These are phyloP conservation scores for Tetragonisca angustula DNA, from an alignment of 2,888 invertebrate species.

Conservation along the genomic window DNA sequence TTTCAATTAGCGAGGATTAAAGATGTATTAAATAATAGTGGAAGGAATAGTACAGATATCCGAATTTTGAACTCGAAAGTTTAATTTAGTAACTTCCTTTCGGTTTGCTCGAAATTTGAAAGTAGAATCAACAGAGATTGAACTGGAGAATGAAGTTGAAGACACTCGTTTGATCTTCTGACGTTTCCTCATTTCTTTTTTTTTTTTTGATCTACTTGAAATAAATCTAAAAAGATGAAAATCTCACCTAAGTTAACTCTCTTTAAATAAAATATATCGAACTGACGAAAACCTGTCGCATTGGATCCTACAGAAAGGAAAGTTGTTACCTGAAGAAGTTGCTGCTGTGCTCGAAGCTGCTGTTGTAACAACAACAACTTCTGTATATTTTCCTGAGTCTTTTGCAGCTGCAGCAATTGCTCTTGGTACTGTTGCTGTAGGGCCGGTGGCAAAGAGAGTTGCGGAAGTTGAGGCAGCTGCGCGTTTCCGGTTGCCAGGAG, in stretches of 20 bases:
- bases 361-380: slow-evolving; percentile 79
- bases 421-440: slow-evolving; percentile 82
- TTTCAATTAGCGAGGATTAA: neutral
- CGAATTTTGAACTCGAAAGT: too few relatives aligned
- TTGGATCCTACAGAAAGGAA: neutral
- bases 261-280: too few relatives aligned
- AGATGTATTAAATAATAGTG: too few relatives aligned
- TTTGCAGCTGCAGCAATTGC: slow-evolving; percentile 81
- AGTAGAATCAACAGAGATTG: neutral
- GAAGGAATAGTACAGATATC: too few relatives aligned
- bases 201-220: too few relatives aligned
- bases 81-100: too few relatives aligned
- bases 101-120: neutral
- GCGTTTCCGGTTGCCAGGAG: slow-evolving; percentile 20
- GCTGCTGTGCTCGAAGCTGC: slow-evolving; percentile 80
- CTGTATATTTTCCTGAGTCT: slow-evolving; percentile 82
- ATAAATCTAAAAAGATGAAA: too few relatives aligned
- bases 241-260: too few relatives aligned
- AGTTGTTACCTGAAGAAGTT: slow-evolving; percentile 77
- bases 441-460: slow-evolving; percentile 77
- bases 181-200: too few relatives aligned
- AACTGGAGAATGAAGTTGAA: too few relatives aligned
- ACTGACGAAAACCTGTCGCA: neutral
- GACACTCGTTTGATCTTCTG: too few relatives aligned
- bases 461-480: slow-evolving; percentile 58